Evolutionary conservation across 1,140 invertebrate species (phyloP).

Genomic region (Megathymus violae): DNA sequence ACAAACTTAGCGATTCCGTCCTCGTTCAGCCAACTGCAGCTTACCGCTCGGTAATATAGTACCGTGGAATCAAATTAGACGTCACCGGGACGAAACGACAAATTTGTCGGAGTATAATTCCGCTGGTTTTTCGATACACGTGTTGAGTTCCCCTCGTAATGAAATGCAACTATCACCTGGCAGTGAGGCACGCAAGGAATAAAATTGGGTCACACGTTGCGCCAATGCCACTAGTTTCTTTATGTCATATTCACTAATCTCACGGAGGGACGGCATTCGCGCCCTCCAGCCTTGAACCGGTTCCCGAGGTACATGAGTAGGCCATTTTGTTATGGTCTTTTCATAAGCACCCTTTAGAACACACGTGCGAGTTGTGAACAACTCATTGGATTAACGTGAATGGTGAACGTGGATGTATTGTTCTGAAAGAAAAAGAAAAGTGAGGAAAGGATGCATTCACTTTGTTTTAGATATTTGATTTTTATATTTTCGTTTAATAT

Average conservation of each 20-base stretch:
- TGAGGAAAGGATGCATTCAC: too few relatives aligned
- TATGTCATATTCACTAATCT: conserved; percentile 31
- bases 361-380: conserved; percentile 46
- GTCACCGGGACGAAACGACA: conserved; percentile 20
- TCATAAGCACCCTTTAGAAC: conserved; percentile 46
- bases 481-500: too few relatives aligned
- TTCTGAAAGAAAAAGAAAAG: too few relatives aligned
- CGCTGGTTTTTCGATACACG: conserved; percentile 67
- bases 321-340: conserved; percentile 49
- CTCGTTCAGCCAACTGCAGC: conserved; percentile 5
- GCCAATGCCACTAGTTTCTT: conserved; percentile 62
- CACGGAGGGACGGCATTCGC: conserved; percentile 30
- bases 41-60: conserved; percentile 41
- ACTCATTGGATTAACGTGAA: conserved; percentile 44
- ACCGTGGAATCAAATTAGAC: too few relatives aligned
- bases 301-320: conserved; percentile 44
- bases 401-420: neutral
- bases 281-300: conserved; percentile 56
- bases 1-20: conserved; percentile 41
- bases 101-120: conserved; percentile 45
- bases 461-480: too few relatives aligned
- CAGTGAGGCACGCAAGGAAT: conserved; percentile 48
- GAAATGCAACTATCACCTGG: conserved; percentile 78
- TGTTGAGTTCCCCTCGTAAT: conserved; percentile 63
- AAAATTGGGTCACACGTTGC: conserved; percentile 79